These are phyloP conservation scores for Synergus laeviventris DNA, from an alignment of 2,888 invertebrate species.

Conservation along the genomic window DNA sequence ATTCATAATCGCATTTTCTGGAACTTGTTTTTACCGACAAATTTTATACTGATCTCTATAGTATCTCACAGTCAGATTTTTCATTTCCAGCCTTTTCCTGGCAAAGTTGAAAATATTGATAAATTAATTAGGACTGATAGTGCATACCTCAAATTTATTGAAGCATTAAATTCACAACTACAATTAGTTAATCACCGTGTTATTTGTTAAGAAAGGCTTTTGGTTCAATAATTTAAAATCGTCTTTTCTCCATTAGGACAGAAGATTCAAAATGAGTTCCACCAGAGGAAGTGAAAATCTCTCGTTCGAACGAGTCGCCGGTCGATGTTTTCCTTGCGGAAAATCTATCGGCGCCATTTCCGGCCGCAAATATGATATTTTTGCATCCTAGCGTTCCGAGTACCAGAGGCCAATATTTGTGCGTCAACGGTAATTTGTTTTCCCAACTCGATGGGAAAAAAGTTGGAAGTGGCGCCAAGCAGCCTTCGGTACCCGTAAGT, in stretches of 20 bases:
- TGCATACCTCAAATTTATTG: constrained; percentile 45
- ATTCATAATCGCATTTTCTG: constrained; percentile 61
- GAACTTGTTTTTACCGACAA: constrained; percentile 24
- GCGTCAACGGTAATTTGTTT: constrained; percentile 64
- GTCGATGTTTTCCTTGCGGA: constrained; percentile 46
- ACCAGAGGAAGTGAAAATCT: constrained; percentile 33
- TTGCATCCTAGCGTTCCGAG: constrained; percentile 44
- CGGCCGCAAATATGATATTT: constrained; percentile 52
- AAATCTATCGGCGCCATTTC: constrained; percentile 42
- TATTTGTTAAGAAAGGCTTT: too few species aligned
- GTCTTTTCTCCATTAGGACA: not conserved
- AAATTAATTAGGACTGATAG: not conserved
- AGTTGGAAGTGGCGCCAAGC: constrained; percentile 54
- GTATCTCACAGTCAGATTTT: not conserved
- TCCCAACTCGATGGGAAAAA: constrained; percentile 58
- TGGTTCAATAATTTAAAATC: not conserved
- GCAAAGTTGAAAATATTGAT: not conserved
- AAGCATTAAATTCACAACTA: constrained; percentile 52
- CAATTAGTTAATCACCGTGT: constrained; percentile 47
- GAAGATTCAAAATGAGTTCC: constrained; percentile 23
- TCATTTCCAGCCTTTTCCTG: not conserved
- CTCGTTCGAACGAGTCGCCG: constrained; percentile 37
- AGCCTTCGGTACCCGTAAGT: constrained; percentile 53
- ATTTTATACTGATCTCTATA: constrained; percentile 7
- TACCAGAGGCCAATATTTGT: constrained; percentile 63